Evolutionary conservation across 2,113 vertebrate species (phyloP), one percentile per base, ranked within the genome.

Genomic region (Hypomesus transpacificus): DNA sequence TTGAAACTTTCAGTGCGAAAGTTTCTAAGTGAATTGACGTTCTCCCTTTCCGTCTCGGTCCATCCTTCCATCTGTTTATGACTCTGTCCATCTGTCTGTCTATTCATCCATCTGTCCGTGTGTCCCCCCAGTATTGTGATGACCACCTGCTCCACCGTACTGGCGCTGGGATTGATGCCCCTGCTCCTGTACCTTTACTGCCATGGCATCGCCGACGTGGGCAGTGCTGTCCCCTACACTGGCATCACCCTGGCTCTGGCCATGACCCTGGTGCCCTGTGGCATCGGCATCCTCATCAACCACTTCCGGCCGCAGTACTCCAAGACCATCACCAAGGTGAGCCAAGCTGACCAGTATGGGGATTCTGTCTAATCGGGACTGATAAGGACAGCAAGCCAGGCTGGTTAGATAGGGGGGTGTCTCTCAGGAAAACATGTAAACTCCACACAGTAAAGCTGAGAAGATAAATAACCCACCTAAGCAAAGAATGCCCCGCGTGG

Each of bases 131-230:
- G 95, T 75, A 89, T 94, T 1, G 83, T 94, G 84, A 95, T 95
- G 93, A 96, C 94, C 0, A 76, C 89, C 13, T 94, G 89, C 71
- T 96, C 94, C 52, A 92, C 87, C 0, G 39, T 92, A 70, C 75
- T 88, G 82, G 92, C 92, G 28, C 82, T 93, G 78, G 95, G 89
- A 70, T 88, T 95, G 91, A 94, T 94, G 93, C 93, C 95, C 13
- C 91, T 96, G 61, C 90, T 95, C 58, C 85, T 96, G 39, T 91
- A 85, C 73, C 0, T 95, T 66, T 96, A 95, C 85, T 91, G 77
- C 2, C 84, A 85, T 80, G 93, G 91, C 46, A 86, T 95, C 7
- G 6, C 86, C 0, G 61, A 84, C 54, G 75, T 94, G 76, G 83
- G 89, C 73, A 64, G 62, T 20, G 85, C 84, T 14, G 80, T 98